These are phyloP conservation scores for Isaurus tuberculatus DNA, from an alignment of 92 coral and sea anemone genomes.

Conservation along the genomic window DNA sequence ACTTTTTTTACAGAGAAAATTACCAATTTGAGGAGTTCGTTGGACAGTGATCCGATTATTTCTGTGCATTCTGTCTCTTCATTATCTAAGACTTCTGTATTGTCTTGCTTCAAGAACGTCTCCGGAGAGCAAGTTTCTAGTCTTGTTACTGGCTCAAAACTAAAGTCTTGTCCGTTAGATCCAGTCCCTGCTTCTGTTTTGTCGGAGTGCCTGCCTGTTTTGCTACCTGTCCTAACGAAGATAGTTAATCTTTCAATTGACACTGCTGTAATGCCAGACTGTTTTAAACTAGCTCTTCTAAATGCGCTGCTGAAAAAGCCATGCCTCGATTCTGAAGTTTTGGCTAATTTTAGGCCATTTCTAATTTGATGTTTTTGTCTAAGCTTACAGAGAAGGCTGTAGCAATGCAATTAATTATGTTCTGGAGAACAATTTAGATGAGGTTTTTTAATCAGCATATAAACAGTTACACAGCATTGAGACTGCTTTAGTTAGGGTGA, in stretches of 20 bases:
- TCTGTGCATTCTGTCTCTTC: neutral
- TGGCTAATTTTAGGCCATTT: conserved; percentile 43
- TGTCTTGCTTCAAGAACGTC: conserved; percentile 24
- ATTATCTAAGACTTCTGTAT: neutral
- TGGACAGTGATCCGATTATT: conserved; percentile 5
- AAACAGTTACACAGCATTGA: no score
- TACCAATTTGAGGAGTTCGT: conserved; percentile 12
- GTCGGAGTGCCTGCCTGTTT: no score
- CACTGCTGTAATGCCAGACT: conserved; percentile 43
- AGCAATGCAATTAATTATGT: no score
- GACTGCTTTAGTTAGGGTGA: no score
- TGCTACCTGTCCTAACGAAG: no score
- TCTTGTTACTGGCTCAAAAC: neutral
- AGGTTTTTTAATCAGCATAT: no score
- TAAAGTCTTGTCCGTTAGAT: neutral
- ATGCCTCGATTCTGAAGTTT: conserved; percentile 36
- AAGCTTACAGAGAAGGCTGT: no score
- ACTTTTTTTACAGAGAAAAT: neutral
- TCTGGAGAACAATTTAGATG: no score
- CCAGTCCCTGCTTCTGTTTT: no score
- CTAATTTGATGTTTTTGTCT: no score
- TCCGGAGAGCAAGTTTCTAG: neutral
- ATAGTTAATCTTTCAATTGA: no score
- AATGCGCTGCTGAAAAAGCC: conserved; percentile 50
- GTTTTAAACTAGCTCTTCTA: conserved; percentile 45